These are phyloP conservation scores for Lepus timidus DNA, from an alignment of 2,113 vertebrate species.

Conservation along the genomic window DNA sequence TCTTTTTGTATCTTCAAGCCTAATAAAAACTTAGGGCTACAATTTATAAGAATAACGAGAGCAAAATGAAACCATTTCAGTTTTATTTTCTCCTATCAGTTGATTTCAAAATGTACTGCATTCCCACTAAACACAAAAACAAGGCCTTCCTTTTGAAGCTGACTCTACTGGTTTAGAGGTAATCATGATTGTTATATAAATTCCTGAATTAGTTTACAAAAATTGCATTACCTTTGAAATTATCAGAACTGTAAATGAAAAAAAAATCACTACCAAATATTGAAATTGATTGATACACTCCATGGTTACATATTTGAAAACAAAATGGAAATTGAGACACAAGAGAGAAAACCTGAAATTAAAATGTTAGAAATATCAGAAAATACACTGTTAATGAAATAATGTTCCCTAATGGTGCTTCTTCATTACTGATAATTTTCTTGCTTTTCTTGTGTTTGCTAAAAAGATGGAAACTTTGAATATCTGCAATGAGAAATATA, in stretches of 20 bases:
- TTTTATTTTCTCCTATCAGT: not conserved
- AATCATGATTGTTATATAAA: not conserved
- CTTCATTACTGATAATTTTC: slow-evolving; percentile 16
- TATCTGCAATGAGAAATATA: not conserved
- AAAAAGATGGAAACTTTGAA: not conserved
- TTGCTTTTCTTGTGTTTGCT: slow-evolving; percentile 30
- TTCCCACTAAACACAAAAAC: not conserved
- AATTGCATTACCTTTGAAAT: not conserved
- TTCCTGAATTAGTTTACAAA: not conserved
- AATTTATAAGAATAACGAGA: not conserved
- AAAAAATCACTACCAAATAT: not conserved
- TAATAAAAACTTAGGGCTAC: not conserved
- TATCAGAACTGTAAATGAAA: not conserved
- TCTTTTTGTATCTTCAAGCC: not conserved
- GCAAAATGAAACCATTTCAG: not conserved
- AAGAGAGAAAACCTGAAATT: slow-evolving; percentile 2
- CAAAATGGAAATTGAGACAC: slow-evolving; percentile 25
- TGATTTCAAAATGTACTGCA: not conserved
- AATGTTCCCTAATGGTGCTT: not conserved
- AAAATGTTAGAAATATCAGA: not conserved
- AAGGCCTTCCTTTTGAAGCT: not conserved
- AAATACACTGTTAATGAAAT: not conserved
- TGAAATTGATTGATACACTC: not conserved
- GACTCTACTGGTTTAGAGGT: not conserved
- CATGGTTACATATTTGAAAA: not conserved